Base-by-base conservation (phyloP, 2,113 vertebrate species). In the Protomyctophum bolini region DNA sequence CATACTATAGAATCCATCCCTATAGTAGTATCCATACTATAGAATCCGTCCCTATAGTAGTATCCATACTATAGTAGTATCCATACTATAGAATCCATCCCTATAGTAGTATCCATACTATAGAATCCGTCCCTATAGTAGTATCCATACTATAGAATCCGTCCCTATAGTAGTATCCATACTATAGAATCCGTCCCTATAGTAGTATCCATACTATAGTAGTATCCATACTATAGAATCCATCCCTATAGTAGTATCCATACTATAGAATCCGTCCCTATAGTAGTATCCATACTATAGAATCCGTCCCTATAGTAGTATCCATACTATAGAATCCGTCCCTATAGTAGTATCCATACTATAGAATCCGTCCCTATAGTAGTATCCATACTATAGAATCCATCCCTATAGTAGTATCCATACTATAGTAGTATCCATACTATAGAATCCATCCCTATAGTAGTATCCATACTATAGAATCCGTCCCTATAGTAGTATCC, bases 181-280 rank as follows among this genome's bases (percentile, higher is more conserved):
- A n/a, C n/a, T n/a, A n/a, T n/a, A n/a, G n/a, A n/a, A n/a, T n/a
- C n/a, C n/a, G n/a, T n/a, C n/a, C n/a, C n/a, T n/a, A n/a, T n/a
- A n/a, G n/a, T 21, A 21, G 21, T 21, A 21, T 21, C 21, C 33
- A 41, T 41, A 41, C 33, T 41, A 6, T 41, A 29, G 6, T 58
- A 58, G 3, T 58, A 1, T n/a, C n/a, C 10, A 69, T 72, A 67
- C 79, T n/a, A n/a, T 8, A 72, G 76, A 41, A 2, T 63, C 52
- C 21, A 28, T 51, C 11, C 46, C 11, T n/a, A n/a, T n/a, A n/a
- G n/a, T 14, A 69, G 58, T 28, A 52, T 7, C 3, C 49, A 21
- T n/a, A n/a, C n/a, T n/a, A n/a, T n/a, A n/a, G n/a, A n/a, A n/a
- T n/a, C n/a, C n/a, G n/a, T n/a, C n/a, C n/a, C n/a, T n/a, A n/a